These are phyloP conservation scores for Lypha dubia DNA, from an alignment of 2,888 invertebrate genomes.

Conservation along the genomic window DNA sequence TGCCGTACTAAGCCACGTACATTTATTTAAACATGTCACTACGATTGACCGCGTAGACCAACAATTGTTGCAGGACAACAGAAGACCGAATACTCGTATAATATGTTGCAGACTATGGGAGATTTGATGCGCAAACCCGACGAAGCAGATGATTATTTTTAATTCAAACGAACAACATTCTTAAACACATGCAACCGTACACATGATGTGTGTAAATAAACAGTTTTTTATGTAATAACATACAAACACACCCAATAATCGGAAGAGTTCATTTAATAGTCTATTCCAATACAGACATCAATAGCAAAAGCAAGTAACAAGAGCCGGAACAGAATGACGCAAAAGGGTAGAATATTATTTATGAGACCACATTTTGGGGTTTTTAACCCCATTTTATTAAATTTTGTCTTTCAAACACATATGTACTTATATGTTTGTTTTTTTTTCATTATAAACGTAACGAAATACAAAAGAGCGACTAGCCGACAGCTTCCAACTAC, in stretches of 20 bases:
- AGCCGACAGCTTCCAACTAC: constrained; percentile 29
- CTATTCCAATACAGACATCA: neutral
- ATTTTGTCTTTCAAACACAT: constrained; percentile 21
- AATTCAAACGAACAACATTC: constrained; percentile 11
- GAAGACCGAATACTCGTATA: constrained; percentile 25
- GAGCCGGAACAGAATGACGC: neutral
- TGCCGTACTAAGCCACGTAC: too few species aligned
- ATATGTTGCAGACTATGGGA: constrained; percentile 41
- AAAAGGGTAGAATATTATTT: neutral
- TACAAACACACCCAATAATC: neutral
- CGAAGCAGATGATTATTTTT: constrained; percentile 69
- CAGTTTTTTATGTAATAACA: too few species aligned
- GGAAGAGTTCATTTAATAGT: constrained; percentile 16
- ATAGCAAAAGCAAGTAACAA: neutral
- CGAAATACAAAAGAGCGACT: constrained; percentile 15
- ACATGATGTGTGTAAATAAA: too few species aligned
- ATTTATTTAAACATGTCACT: too few species aligned
- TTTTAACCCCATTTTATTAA: constrained; percentile 32
- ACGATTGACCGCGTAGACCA: too few species aligned
- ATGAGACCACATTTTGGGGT: constrained; percentile 12
- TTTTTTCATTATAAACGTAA: constrained; percentile 32
- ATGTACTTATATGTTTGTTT: too few species aligned
- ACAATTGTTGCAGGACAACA: too few species aligned
- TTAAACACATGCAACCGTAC: too few species aligned
- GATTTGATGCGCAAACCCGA: constrained; percentile 62